phyloP scores from a whole-genome alignment of 2,797 vertebrate species.

The Oryzias sinensis region DNA sequence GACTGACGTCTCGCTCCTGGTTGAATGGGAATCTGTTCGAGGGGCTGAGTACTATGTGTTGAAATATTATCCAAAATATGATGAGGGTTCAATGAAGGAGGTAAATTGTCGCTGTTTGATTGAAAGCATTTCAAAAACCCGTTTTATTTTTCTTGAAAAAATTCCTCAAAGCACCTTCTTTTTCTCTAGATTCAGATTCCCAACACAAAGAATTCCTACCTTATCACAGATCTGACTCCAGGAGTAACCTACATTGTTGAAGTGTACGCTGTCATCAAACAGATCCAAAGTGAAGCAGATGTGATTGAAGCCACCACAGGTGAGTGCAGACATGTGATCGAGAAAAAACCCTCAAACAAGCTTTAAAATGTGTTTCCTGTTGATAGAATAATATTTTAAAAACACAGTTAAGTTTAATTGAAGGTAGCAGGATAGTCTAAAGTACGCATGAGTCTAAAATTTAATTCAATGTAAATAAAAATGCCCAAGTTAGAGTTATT shows the following conservation, averaged over 20 bases:
- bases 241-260: conserved; percentile 81
- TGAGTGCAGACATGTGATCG: conserved; percentile 50
- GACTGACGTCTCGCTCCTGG: conserved; percentile 81
- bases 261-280: conserved; percentile 79
- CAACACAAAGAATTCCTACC: conserved; percentile 77
- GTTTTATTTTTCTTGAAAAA: not conserved
- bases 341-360: not conserved
- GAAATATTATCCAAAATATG: conserved; percentile 78
- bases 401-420: not conserved
- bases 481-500: no score
- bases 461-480: no score
- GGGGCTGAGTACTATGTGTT: conserved; percentile 84
- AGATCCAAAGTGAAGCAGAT: conserved; percentile 75
- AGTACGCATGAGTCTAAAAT: no score
- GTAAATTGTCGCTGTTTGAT: conserved; percentile 25
- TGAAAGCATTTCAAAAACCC: not conserved
- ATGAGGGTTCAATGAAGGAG: conserved; percentile 61
- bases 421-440: no score
- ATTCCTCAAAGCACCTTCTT: not conserved
- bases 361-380: not conserved
- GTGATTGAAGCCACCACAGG: conserved; percentile 82
- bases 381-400: conserved; percentile 3
- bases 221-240: conserved; percentile 77
- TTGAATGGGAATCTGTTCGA: conserved; percentile 81
- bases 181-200: conserved; percentile 64